Conservation (phyloP, 2,888 invertebrate species). For the Acleris cristana region DNA sequence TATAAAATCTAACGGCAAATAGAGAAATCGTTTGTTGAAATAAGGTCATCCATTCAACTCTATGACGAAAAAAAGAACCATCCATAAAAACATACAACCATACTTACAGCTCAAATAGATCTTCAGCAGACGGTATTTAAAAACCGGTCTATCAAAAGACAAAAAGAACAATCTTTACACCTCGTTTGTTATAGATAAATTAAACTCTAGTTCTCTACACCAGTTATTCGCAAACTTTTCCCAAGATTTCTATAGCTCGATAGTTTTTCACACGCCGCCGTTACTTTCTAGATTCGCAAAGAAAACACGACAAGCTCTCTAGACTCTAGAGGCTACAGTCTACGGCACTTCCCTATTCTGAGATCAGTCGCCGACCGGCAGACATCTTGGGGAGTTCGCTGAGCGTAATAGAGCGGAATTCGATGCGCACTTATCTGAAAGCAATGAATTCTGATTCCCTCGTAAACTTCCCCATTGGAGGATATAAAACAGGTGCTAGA, state of each 20-base stretch:
- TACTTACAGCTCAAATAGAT: too few relatives aligned
- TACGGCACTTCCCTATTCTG: slow-evolving; percentile 1
- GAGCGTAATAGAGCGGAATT: slow-evolving; percentile 5
- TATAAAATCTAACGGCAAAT: too few relatives aligned
- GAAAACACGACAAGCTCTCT: neutral
- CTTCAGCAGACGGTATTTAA: too few relatives aligned
- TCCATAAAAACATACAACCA: too few relatives aligned
- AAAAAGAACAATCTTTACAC: too few relatives aligned
- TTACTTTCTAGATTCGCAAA: slow-evolving; percentile 22
- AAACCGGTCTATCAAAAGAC: too few relatives aligned
- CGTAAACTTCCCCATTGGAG: slow-evolving; percentile 12
- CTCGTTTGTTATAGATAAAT: neutral
- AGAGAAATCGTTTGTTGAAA: too few relatives aligned
- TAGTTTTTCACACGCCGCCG: slow-evolving; percentile 28
- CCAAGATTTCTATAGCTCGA: slow-evolving; percentile 28
- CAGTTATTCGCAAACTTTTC: neutral
- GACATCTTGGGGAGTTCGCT: slow-evolving; percentile 2
- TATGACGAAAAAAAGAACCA: too few relatives aligned
- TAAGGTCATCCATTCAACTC: too few relatives aligned
- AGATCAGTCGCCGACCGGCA: slow-evolving; percentile 4
- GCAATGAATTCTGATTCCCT: slow-evolving; percentile 22
- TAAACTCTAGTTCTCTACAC: neutral
- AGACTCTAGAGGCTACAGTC: neutral
- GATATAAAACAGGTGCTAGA: slow-evolving; percentile 27
- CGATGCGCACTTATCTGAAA: slow-evolving; percentile 17